Percentiles rank a stretch among this genome's conserved stretches.
Conservation (phyloP, 2,113 vertebrate species). For the Peromyscus leucopus region DNA sequence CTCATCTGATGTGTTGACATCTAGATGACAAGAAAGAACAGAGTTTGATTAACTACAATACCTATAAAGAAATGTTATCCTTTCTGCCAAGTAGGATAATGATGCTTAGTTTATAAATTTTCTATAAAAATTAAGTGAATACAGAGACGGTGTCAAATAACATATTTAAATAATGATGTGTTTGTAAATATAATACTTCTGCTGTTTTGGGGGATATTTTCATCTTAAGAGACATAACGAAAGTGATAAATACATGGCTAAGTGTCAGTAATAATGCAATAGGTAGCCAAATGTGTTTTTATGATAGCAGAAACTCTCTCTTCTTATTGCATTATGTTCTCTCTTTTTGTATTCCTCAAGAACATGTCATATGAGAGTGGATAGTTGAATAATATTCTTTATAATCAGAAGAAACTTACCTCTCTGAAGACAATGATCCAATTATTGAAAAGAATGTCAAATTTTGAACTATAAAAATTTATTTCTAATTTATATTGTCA, state of each 20-base stretch:
- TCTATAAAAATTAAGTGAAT: not conserved
- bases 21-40: not conserved
- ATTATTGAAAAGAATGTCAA: not conserved
- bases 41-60: not conserved
- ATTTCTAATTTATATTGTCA: not conserved
- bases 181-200: not conserved
- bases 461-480: not conserved
- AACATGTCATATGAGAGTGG: not conserved
- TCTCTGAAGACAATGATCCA: not conserved
- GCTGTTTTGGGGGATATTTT: not conserved
- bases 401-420: not conserved
- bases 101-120: not conserved
- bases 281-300: not conserved
- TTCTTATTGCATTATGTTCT: not conserved
- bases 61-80: not conserved
- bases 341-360: not conserved
- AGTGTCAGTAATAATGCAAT: not conserved
- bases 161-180: not conserved
- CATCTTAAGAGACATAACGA: not conserved
- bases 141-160: not conserved
- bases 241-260: not conserved
- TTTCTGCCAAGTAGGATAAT: not conserved
- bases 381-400: not conserved
- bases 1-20: not conserved
- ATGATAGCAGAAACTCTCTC: not conserved